Conservation (phyloP, 30 jellyfish, hydroid and myxozoan genomes). For the Aurelia sp. region DNA sequence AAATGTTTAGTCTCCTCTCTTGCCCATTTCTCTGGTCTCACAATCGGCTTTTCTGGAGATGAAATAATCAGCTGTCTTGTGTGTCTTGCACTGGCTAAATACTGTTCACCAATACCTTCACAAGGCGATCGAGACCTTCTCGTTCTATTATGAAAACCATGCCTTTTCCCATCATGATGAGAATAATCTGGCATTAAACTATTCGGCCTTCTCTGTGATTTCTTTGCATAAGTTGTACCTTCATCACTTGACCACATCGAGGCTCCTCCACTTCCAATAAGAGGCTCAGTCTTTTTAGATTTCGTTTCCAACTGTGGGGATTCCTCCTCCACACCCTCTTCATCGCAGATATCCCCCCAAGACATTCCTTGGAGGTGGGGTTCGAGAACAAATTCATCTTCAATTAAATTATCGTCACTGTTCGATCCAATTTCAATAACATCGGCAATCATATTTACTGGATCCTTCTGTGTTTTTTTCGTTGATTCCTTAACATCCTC, state of each 20-base stretch:
- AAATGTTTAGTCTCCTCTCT: constrained; percentile 29
- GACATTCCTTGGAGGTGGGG: constrained; percentile 40
- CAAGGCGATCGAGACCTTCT: constrained; percentile 69
- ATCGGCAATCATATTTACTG: background rate
- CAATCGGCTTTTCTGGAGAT: constrained; percentile 69
- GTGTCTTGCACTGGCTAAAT: constrained; percentile 70
- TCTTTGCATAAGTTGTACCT: constrained; percentile 15
- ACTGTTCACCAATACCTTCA: constrained; percentile 74
- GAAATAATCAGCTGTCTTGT: constrained; percentile 68
- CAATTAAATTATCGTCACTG: constrained; percentile 15
- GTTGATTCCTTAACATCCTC: background rate
- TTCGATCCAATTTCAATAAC: constrained; percentile 3
- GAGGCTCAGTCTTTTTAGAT: constrained; percentile 7
- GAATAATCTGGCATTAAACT: constrained; percentile 8
- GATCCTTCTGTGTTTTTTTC: background rate
- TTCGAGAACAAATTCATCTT: constrained; percentile 37
- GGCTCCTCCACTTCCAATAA: constrained; percentile 62
- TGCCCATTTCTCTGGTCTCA: constrained; percentile 60
- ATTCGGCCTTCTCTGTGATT: constrained; percentile 2
- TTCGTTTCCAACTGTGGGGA: background rate
- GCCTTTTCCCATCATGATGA: constrained; percentile 19
- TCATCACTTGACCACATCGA: constrained; percentile 66
- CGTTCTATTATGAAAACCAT: constrained; percentile 11
- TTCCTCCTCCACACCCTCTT: background rate
- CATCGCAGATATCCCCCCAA: constrained; percentile 65